Evolutionary conservation across 2,888 invertebrate species (phyloP), one percentile per base, ranked within the genome.

Genomic region (Quadroppia sp.): DNA sequence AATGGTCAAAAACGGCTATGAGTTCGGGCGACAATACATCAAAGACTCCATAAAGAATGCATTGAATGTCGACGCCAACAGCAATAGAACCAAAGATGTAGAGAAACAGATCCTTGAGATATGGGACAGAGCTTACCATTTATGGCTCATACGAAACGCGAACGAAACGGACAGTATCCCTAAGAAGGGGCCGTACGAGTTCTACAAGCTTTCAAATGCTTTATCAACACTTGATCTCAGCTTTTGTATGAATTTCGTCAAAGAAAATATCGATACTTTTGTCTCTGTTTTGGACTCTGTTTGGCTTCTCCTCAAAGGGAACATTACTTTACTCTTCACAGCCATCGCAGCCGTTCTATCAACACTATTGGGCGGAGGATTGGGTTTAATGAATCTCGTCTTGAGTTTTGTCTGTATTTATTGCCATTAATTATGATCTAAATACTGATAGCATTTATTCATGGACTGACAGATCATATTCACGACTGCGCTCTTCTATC

Each of bases 401-500:
- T 86, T 94, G 71, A 91, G 91, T 82, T 86, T 89, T 87, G 92
- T 92, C 83, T 85, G 84, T 82, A 77, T 76, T 28, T 28, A 69
- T 40, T 59, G 36, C 32, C 17, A 40, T 13, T 45, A n/a, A 56
- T 74, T 59, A 36, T 15, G 77, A 28, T 40, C n/a, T 20, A 40
- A 17, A n/a, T 25, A 61, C 53, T 40, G 11, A 48, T 28, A 32
- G 17, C 30, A 45, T 50, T 17, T 56, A 17, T 75, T n/a, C 36
- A 15, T 7, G 73, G 15, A 53, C 71, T 83, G 83, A 4, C 81
- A 96, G 96, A 89, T 97, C 77, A 94, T 99, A 25, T 99, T 99
- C 84, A 88, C 98, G 81, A 97, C 98, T 2, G 93, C 97, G 0
- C 85, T 99, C 9, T 99, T 97, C 84, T 99, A 98, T 83, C 86